phyloP scores from a whole-genome alignment of 2,113 vertebrate genomes.

The Python bivittatus region DNA sequence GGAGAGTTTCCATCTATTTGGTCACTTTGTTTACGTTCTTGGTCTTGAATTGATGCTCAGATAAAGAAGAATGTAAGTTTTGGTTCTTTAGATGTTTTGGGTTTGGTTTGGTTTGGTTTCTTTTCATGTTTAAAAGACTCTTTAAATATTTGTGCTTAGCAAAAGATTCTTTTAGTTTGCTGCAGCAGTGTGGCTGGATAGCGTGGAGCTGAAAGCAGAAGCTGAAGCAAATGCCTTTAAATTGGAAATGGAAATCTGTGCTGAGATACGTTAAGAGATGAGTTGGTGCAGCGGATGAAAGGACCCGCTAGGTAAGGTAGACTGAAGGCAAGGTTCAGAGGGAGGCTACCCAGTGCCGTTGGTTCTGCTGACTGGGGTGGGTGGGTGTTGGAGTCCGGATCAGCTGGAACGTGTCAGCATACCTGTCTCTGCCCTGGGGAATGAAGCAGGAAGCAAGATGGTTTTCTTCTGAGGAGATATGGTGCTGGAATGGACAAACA shows the following conservation, averaged over 20 bases:
- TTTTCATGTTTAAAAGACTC: neutral
- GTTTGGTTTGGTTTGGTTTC: neutral
- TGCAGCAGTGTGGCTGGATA: constrained; percentile 14
- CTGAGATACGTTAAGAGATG: neutral
- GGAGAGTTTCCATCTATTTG: neutral
- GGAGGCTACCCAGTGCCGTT: neutral
- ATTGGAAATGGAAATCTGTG: neutral
- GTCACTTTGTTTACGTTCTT: neutral
- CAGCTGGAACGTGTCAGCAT: neutral
- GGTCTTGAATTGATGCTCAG: neutral
- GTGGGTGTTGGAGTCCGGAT: neutral
- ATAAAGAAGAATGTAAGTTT: neutral
- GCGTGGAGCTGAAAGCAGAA: constrained; percentile 38
- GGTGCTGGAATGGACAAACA: neutral
- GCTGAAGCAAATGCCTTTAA: constrained; percentile 36
- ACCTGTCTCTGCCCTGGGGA: neutral
- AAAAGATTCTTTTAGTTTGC: constrained; percentile 21
- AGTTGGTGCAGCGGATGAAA: too few relatives aligned
- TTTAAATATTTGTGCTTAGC: neutral
- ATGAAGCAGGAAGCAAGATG: neutral
- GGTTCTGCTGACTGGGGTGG: neutral
- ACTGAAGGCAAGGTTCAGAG: too few relatives aligned
- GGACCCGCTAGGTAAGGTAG: too few relatives aligned
- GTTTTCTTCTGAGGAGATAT: neutral
- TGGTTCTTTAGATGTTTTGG: neutral